Evolutionary conservation across 2,888 invertebrate species (phyloP).

Genomic region (Idaea dimidiata): DNA sequence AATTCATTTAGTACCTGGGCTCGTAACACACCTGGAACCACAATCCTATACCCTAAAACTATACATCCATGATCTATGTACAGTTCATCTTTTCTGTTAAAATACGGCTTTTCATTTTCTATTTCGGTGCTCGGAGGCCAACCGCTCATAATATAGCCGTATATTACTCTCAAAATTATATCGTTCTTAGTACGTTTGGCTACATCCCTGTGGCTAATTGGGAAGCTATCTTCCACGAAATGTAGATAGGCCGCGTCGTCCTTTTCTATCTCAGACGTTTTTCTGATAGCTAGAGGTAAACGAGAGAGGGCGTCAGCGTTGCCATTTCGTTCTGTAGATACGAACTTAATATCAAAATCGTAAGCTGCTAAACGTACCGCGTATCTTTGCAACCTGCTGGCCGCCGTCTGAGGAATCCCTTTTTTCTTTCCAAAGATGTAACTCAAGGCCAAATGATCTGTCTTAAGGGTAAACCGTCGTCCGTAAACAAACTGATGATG

Average conservation of each 20-base stretch:
- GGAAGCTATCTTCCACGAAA: conserved; percentile 14
- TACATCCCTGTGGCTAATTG: conserved; percentile 12
- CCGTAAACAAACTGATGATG: conserved; percentile 29
- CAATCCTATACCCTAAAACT: conserved; percentile 22
- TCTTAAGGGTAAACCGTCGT: conserved; percentile 14
- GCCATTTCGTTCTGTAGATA: neutral
- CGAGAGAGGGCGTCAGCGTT: neutral
- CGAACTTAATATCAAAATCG: conserved; percentile 4
- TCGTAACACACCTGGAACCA: conserved; percentile 16
- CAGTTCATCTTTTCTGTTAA: neutral
- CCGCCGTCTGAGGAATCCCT: too few species aligned
- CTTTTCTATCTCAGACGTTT: neutral
- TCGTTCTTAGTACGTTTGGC: conserved; percentile 9
- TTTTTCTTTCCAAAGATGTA: conserved; percentile 7
- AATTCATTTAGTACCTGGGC: conserved; percentile 10
- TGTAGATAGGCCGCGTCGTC: conserved; percentile 10
- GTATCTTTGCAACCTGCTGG: conserved; percentile 4
- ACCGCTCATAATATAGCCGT: conserved; percentile 15
- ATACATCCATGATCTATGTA: conserved; percentile 8
- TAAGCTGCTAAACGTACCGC: conserved; percentile 11
- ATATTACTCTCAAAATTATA: conserved; percentile 10
- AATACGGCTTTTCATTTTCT: neutral
- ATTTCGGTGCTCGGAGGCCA: neutral
- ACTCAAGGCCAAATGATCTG: conserved; percentile 10
- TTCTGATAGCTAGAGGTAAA: neutral